These are phyloP conservation scores for Oppia nitens DNA, from an alignment of 1,140 invertebrate species.

Conservation along the genomic window DNA sequence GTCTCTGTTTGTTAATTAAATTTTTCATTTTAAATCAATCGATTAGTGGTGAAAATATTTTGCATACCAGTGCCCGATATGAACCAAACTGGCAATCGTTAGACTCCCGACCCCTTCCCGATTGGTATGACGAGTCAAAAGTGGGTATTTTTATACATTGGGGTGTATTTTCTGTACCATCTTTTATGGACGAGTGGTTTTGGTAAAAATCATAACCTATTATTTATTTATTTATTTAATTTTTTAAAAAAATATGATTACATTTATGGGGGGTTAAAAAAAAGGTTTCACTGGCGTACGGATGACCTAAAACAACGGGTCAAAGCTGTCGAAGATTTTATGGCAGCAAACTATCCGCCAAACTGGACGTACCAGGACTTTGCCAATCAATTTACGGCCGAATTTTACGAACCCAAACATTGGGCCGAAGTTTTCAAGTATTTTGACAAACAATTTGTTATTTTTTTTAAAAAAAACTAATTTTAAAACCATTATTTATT, in stretches of 20 bases:
- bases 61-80: no score
- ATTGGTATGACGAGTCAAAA: constrained; percentile 76
- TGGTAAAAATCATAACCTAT: constrained; percentile 49
- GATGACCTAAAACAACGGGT: neutral
- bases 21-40: no score
- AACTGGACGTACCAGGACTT: constrained; percentile 34
- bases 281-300: constrained; percentile 66
- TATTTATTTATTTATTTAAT: no score
- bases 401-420: constrained; percentile 29
- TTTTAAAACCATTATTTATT: constrained; percentile 5
- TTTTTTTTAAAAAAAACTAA: no score
- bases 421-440: constrained; percentile 30
- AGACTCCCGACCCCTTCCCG: constrained; percentile 58
- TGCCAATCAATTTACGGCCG: constrained; percentile 27
- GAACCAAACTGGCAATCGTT: constrained; percentile 54
- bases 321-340: constrained; percentile 23
- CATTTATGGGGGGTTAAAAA: no score
- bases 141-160: constrained; percentile 80
- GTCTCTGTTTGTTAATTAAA: no score
- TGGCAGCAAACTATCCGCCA: constrained; percentile 30
- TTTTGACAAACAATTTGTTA: no score
- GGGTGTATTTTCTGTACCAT: constrained; percentile 78
- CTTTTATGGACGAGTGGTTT: constrained; percentile 48
- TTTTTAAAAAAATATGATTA: no score
- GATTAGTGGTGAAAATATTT: no score